phyloP scores from a whole-genome alignment of 1,140 invertebrate species.

The Tetraneura akinire region DNA sequence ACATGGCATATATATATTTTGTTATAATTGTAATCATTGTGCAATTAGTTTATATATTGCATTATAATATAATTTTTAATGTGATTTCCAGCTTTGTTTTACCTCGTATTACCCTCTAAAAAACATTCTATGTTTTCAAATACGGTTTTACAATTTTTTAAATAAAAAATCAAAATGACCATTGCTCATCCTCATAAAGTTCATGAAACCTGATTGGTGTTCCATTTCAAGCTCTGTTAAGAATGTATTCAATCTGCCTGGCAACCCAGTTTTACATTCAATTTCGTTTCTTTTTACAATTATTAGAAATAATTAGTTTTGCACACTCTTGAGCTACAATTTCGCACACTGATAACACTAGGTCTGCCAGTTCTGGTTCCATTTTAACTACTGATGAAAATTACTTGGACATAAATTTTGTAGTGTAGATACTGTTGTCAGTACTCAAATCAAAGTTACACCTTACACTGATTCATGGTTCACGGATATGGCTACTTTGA shows the following conservation, averaged over 20 bases:
- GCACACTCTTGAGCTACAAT: slow-evolving; percentile 11
- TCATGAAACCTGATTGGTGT: slow-evolving; percentile 3
- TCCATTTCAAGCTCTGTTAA: slow-evolving; percentile 2
- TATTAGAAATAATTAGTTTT: slow-evolving; percentile 5
- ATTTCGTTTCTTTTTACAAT: background rate
- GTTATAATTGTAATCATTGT: no score
- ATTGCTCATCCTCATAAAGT: background rate
- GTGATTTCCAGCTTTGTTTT: slow-evolving; percentile 4
- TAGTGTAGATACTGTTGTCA: slow-evolving; percentile 4
- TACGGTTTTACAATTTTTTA: background rate
- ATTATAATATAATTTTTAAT: background rate
- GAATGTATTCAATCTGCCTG: background rate
- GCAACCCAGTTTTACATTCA: background rate
- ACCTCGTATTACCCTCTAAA: background rate
- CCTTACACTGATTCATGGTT: no score
- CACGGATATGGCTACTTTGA: no score
- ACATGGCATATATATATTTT: no score
- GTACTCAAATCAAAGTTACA: no score
- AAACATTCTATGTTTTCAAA: background rate
- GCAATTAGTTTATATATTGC: no score
- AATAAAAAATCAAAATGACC: slow-evolving; percentile 8
- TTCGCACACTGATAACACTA: slow-evolving; percentile 11
- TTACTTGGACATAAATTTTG: background rate
- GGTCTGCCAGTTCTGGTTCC: slow-evolving; percentile 2
- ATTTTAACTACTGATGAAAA: slow-evolving; percentile 4